Evolutionary conservation across 1,140 invertebrate genomes (phyloP).

Genomic region (Streblospio benedicti): DNA sequence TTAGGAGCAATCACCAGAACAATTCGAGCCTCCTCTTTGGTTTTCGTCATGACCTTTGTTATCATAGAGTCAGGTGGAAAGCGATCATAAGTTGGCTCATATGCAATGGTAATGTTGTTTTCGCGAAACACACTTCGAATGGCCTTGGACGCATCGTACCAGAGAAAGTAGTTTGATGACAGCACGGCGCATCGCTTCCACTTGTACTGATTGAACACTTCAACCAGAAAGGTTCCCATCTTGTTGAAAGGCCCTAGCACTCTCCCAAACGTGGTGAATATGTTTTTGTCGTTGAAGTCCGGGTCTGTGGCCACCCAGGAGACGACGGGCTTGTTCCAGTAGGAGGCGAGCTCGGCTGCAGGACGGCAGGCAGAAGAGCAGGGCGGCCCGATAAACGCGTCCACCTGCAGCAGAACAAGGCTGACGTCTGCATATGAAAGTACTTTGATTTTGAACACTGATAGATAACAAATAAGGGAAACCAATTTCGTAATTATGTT

Average conservation of each 20-base stretch:
- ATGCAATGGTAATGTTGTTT: neutral
- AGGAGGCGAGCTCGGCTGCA: slow-evolving; percentile 15
- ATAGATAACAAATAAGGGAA: too few relatives aligned
- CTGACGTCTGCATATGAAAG: too few relatives aligned
- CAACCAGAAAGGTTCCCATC: slow-evolving; percentile 12
- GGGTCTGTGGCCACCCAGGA: slow-evolving; percentile 19
- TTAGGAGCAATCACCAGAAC: slow-evolving; percentile 8
- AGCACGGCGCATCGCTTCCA: slow-evolving; percentile 7
- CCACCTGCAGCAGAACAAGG: too few relatives aligned
- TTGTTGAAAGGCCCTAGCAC: slow-evolving; percentile 12
- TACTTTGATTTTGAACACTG: too few relatives aligned
- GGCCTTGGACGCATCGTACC: neutral
- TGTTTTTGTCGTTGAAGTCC: slow-evolving; percentile 11
- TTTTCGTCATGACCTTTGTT: neutral
- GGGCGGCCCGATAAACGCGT: too few relatives aligned
- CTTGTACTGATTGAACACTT: slow-evolving; percentile 8
- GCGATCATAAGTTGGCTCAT: neutral
- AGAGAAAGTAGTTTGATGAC: neutral
- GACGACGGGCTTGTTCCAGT: slow-evolving; percentile 15
- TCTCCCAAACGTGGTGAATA: slow-evolving; percentile 4
- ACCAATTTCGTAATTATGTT: too few relatives aligned
- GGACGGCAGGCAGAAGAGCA: slow-evolving; percentile 5
- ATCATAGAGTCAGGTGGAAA: neutral
- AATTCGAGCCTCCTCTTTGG: neutral
- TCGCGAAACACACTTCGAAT: neutral